Evolutionary conservation across 2,113 vertebrate species (phyloP), one percentile per base, ranked within the genome.

Genomic region (Sinosuthora webbiana): DNA sequence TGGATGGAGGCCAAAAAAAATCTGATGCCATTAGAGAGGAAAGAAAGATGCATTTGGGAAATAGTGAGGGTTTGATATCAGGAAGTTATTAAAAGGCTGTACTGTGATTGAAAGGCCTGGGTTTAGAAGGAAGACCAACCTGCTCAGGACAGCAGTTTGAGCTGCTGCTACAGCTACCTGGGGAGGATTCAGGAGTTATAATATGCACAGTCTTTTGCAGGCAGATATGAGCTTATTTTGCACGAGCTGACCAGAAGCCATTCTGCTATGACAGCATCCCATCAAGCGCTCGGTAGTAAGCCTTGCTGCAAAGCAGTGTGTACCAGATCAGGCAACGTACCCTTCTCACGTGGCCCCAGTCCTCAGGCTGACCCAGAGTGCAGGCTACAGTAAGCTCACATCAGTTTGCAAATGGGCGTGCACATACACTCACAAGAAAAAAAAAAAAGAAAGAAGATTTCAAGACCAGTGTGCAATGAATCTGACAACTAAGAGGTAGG

Each of bases 141-240:
- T 77, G 45, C 83, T 70, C 73, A 84, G 73, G 52, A 89, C 33
- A 89, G 45, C 15, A 19, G 2, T 28, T 37, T 25, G 14, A 78
- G 35, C 52, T 57, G 55, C 35, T 82, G n/a, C 53, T 64, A 76
- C 49, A 80, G 83, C 83, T 93, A 17, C 41, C 64, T 71, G 52
- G 60, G 60, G 91, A 91, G 35, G 56, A 84, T 24, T 75, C 16
- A 62, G 28, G 68, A 87, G 25, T 9, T 77, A 24, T 21, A 86
- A 65, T 86, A 83, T 47, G 87, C 91, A 80, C 89, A 93, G 55
- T 84, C 80, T 96, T 96, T 91, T 93, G 91, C 80, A 93, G 95
- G 95, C 87, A 94, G 93, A 95, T 96, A 89, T 55, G 93, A 96
- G 81, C 91, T 94, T 87, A 91, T 95, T 93, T 94, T 65, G 89